phyloP scores from a whole-genome alignment of 1,140 invertebrate genomes.

The Mesaphorura yosii region DNA sequence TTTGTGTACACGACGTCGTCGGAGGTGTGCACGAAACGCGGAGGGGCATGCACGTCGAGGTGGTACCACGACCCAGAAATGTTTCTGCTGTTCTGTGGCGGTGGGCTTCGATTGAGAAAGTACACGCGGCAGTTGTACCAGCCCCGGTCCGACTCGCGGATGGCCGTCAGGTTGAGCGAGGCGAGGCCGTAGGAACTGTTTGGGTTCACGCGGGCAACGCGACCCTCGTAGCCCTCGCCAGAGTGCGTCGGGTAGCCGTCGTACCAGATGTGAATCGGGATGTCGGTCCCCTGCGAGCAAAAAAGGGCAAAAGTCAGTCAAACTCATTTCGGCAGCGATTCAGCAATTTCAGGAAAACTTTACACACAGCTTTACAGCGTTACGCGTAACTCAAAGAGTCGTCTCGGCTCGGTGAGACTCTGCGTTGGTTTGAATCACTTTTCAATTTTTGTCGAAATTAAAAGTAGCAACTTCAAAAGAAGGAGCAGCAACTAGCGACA shows the following conservation, averaged over 20 bases:
- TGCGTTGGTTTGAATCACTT: neutral
- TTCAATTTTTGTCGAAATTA: no score
- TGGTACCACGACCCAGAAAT: conserved; percentile 69
- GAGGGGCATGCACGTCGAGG: conserved; percentile 78
- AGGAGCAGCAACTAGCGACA: no score
- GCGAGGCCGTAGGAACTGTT: conserved; percentile 58
- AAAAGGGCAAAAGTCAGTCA: conserved; percentile 10
- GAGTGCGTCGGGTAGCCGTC: conserved; percentile 90
- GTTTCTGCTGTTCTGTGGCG: conserved; percentile 60
- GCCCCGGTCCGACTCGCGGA: conserved; percentile 82
- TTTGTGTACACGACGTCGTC: conserved; percentile 92
- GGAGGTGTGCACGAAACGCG: conserved; percentile 79
- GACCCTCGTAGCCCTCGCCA: conserved; percentile 78
- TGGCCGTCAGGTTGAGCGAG: conserved; percentile 85
- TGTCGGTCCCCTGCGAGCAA: conserved; percentile 63
- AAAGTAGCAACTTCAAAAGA: no score
- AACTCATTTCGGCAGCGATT: no score
- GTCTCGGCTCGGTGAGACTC: neutral
- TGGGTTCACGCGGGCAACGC: conserved; percentile 72
- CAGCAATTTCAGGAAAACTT: conserved; percentile 1
- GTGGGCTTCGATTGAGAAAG: conserved; percentile 84
- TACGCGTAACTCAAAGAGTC: no score
- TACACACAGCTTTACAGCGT: no score
- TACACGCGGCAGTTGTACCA: conserved; percentile 96
- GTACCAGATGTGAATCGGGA: conserved; percentile 95